These are phyloP conservation scores for Thumatha senex DNA, from an alignment of 2,888 invertebrate genomes.

Conservation along the genomic window DNA sequence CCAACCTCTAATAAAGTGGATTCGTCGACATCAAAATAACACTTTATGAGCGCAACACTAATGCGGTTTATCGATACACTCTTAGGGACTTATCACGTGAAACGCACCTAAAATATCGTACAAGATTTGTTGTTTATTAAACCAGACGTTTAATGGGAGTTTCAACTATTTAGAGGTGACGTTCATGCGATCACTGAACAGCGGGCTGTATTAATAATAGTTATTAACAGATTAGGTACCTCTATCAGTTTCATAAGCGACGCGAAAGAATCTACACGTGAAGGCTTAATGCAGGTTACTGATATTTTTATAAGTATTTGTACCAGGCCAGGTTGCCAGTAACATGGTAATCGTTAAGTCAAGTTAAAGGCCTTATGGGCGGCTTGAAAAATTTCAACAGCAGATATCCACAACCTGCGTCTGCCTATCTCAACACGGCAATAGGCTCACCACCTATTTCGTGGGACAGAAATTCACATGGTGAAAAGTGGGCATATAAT, in stretches of 20 bases:
- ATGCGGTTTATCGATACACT: conserved; percentile 66
- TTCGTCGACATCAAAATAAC: conserved; percentile 81
- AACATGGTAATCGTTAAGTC: too few relatives aligned
- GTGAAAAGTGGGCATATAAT: too few relatives aligned
- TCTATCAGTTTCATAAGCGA: neutral
- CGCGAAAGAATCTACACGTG: neutral
- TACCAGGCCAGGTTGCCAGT: too few relatives aligned
- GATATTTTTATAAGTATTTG: neutral
- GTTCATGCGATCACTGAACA: conserved; percentile 21
- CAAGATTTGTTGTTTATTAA: conserved; percentile 40
- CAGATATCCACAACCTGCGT: too few relatives aligned
- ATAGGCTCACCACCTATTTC: too few relatives aligned
- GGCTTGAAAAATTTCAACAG: too few relatives aligned
- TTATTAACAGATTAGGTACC: neutral
- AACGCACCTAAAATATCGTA: conserved; percentile 45
- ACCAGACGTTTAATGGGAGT: conserved; percentile 24
- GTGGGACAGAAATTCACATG: too few relatives aligned
- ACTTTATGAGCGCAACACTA: conserved; percentile 73
- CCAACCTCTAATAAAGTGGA: conserved; percentile 76
- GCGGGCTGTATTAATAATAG: conserved; percentile 6
- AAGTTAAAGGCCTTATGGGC: too few relatives aligned
- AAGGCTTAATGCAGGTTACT: neutral
- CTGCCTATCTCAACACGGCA: too few relatives aligned
- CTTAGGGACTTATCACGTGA: conserved; percentile 51
- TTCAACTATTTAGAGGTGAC: conserved; percentile 29